phyloP scores from a whole-genome alignment of 64 coral and sea anemone genomes.

The Porites australiensis region DNA sequence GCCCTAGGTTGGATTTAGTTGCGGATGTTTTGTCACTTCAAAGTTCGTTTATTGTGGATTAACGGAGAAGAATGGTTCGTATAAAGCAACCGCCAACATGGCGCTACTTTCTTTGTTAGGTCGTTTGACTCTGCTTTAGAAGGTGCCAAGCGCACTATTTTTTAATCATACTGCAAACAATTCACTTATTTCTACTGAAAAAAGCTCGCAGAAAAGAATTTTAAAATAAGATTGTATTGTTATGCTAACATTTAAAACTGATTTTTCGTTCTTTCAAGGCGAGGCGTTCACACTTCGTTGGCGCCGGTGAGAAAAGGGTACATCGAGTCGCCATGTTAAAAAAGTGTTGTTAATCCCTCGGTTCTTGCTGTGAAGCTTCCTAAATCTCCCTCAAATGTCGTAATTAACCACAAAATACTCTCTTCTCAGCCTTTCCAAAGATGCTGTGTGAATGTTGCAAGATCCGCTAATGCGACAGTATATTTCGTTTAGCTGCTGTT shows the following conservation, averaged over 20 bases:
- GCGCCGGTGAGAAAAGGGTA: slow-evolving; percentile 74
- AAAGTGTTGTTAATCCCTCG: slow-evolving; percentile 88
- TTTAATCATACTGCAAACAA: neutral
- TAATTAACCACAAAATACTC: slow-evolving; percentile 65
- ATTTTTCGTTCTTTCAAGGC: slow-evolving; percentile 34
- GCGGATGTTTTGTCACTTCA: neutral
- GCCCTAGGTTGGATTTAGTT: neutral
- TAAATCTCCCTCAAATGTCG: slow-evolving; percentile 40
- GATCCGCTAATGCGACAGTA: neutral
- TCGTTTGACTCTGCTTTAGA: neutral
- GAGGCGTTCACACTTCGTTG: slow-evolving; percentile 81
- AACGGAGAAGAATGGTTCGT: slow-evolving; percentile 10
- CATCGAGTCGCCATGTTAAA: slow-evolving; percentile 80
- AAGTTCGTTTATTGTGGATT: slow-evolving; percentile 35
- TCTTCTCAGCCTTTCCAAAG: slow-evolving; percentile 34
- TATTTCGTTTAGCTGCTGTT: neutral
- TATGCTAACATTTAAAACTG: slow-evolving; percentile 42
- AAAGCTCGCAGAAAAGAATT: neutral
- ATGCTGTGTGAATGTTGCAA: neutral
- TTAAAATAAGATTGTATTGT: slow-evolving; percentile 37
- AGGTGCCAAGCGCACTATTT: slow-evolving; percentile 14
- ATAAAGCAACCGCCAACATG: slow-evolving; percentile 7
- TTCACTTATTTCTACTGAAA: neutral
- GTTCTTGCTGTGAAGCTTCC: neutral
- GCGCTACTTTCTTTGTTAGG: slow-evolving; percentile 9